These are phyloP conservation scores for Chelonia mydas DNA, from an alignment of 2,797 vertebrate genomes.

Conservation along the genomic window DNA sequence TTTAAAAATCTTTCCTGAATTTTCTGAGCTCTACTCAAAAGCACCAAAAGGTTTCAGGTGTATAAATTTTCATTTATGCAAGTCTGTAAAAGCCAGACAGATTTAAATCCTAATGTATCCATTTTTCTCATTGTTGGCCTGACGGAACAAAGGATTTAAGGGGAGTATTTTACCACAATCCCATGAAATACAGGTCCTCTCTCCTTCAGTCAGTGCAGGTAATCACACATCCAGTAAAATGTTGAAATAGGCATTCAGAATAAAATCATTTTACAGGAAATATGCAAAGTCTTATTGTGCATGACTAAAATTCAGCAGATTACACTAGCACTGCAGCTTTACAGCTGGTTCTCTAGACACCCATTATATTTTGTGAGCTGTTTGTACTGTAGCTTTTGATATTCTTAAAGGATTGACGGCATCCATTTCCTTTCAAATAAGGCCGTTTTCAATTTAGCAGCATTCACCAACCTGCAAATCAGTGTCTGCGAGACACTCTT, in stretches of 20 bases:
- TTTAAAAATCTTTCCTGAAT: background rate
- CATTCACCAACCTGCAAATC: conserved; percentile 78
- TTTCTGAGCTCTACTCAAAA: background rate
- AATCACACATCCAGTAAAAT: conserved; percentile 32
- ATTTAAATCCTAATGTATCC: background rate
- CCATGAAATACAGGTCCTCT: conserved; percentile 26
- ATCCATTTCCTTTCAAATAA: conserved; percentile 78
- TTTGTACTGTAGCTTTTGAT: conserved; percentile 76
- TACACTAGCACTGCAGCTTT: conserved; percentile 50
- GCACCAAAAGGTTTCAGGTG: background rate
- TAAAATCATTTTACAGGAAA: conserved; percentile 51
- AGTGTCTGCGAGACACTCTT: conserved; percentile 66
- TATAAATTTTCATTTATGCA: background rate
- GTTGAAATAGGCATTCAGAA: conserved; percentile 39
- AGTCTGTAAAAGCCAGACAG: background rate
- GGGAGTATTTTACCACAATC: background rate
- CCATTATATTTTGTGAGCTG: conserved; percentile 70
- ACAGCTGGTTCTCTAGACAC: conserved; percentile 73
- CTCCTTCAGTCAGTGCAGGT: conserved; percentile 37
- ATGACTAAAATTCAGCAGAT: conserved; percentile 66
- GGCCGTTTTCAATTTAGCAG: conserved; percentile 75
- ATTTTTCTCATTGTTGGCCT: conserved; percentile 7
- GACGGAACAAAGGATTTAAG: background rate
- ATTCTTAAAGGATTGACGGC: conserved; percentile 73
- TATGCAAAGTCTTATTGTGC: conserved; percentile 27